Evolutionary conservation across 2,797 vertebrate genomes (phyloP), one percentile per base, ranked within the genome.

Genomic region (Pangasius macronema): DNA sequence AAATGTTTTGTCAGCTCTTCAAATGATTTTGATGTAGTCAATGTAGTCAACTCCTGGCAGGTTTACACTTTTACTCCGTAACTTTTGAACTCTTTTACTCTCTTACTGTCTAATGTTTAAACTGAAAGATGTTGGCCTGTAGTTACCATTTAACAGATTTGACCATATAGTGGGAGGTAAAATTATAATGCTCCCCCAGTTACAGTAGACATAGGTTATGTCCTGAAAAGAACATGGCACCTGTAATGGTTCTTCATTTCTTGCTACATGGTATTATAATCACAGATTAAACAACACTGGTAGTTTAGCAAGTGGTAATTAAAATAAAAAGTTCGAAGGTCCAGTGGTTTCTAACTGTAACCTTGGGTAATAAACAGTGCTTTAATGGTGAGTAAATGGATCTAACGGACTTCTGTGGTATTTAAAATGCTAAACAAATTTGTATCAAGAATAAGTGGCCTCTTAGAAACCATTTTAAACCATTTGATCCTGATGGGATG

Each of bases 81-180:
- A 53, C 67, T n/a, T 72, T 84, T 84, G 36, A 42, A 73, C 49
- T 84, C 46, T 46, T 46, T 46, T 9, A 46, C 46, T 46, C 8
- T 46, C 53, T 42, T 61, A 30, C 84, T 85, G 84, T 85, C 39
- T 85, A 76, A 75, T 76, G 36, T 72, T 72, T 86, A 86, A 72
- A 81, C 65, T 33, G 14, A 42, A 72, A 5, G 24, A 24, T n/a
- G 20, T 51, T 53, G 11, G 11, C 30, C 49, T 83, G 30, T 46
- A 53, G 65, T 83, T 51, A 83, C 18, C 46, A 39, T 51, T 86
- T 70, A 81, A 53, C 63, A 57, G 49, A 57, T 68, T 70, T 55
- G 2, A 30, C 36, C 33, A 49, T 86, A 80, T 70, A 81, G 81
- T 72, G 27, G 46, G 16, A n/a, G 24, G 49, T 86, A 30, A 75